These are phyloP conservation scores for Vanessa tameamea DNA, from an alignment of 1,140 invertebrate species.

Conservation along the genomic window DNA sequence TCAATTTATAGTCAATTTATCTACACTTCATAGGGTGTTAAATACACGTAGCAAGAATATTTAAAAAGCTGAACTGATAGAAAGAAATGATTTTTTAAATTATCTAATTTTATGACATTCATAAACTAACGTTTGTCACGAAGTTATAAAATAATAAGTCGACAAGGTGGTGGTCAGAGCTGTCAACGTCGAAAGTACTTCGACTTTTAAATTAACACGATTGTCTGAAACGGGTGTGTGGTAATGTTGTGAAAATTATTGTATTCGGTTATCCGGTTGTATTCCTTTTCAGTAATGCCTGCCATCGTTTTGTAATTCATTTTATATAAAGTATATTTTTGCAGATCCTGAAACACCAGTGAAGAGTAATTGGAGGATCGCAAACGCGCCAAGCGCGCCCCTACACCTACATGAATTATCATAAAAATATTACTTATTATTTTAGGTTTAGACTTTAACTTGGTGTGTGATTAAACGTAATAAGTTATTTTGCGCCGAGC, in stretches of 20 bases:
- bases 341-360: constrained; percentile 71
- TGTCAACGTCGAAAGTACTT: neutral
- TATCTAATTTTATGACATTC: no score
- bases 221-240: neutral
- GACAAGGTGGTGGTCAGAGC: neutral
- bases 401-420: constrained; percentile 55
- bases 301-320: neutral
- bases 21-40: no score
- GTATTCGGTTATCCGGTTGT: neutral
- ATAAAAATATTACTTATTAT: constrained; percentile 73
- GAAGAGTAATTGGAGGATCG: constrained; percentile 47
- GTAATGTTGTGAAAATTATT: neutral
- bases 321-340: constrained; percentile 41
- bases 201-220: neutral
- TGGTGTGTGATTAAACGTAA: constrained; percentile 77
- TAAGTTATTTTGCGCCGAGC: constrained; percentile 75
- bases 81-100: no score
- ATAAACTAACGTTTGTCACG: no score
- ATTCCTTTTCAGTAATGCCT: neutral
- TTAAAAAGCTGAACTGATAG: no score
- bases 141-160: no score
- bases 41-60: no score
- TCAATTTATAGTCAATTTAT: neutral
- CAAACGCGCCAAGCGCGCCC: constrained; percentile 62
- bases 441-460: constrained; percentile 73